A percentile compares a stretch with the other conserved stretches of the same genome.
phyloP scores from a whole-genome alignment of 1,140 invertebrate species.

The Periplaneta americana region DNA sequence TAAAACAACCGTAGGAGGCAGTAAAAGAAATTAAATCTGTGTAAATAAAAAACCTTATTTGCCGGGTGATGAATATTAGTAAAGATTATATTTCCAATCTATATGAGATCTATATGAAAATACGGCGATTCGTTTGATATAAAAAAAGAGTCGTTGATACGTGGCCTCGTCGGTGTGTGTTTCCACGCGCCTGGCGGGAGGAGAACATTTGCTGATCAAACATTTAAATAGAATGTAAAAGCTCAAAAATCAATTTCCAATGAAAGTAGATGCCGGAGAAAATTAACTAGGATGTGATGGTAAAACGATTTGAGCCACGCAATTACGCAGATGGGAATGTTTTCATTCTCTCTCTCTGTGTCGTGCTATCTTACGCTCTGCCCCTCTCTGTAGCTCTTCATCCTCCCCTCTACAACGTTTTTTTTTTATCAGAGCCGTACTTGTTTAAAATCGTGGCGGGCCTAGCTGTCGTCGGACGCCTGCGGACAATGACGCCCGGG shows the following conservation, averaged over 20 bases:
- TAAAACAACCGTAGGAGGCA: no score
- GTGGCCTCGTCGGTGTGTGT: not conserved
- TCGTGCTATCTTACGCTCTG: not conserved
- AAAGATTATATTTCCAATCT: not conserved
- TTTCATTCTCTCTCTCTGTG: not conserved
- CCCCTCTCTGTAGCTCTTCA: no score
- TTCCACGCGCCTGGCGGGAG: not conserved
- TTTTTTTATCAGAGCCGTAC: not conserved
- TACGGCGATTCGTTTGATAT: not conserved
- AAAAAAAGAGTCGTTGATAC: not conserved
- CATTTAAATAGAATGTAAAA: not conserved
- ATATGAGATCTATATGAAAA: not conserved
- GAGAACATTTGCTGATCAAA: not conserved
- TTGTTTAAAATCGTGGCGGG: not conserved
- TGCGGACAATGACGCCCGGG: not conserved
- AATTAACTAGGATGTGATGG: not conserved
- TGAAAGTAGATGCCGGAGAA: not conserved
- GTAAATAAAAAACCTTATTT: not conserved
- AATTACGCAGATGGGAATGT: not conserved
- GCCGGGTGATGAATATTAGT: not conserved
- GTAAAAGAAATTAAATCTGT: not conserved
- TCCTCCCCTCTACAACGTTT: no score
- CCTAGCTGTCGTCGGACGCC: no score
- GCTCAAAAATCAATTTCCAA: not conserved
- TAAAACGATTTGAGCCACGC: not conserved